Evolutionary conservation across 2,113 vertebrate genomes (phyloP).

Genomic region (Pagrus major): DNA sequence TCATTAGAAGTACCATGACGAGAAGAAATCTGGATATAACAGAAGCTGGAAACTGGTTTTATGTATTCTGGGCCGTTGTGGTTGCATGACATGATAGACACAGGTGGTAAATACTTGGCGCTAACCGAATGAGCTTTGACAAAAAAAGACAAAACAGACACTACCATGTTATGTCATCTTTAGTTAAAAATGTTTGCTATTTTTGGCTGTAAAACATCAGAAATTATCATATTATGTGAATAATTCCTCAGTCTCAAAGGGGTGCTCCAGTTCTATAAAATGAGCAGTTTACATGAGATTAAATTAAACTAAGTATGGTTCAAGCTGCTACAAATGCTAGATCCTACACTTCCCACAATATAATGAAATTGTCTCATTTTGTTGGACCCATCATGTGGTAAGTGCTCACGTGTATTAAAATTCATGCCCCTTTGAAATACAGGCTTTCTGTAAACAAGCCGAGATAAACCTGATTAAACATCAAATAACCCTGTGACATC

Average conservation of each 20-base stretch:
- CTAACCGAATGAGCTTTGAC: not conserved
- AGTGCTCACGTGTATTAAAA: not conserved
- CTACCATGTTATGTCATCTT: not conserved
- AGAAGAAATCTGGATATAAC: not conserved
- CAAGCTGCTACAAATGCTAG: too few relatives aligned
- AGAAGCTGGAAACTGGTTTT: not conserved
- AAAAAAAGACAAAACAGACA: not conserved
- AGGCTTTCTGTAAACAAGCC: not conserved
- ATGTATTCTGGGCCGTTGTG: not conserved
- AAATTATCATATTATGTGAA: not conserved
- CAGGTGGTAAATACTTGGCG: not conserved
- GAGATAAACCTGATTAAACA: conserved; percentile 4
- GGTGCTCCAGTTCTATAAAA: not conserved
- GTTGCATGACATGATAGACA: not conserved
- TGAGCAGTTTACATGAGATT: not conserved
- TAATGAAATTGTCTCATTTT: not conserved
- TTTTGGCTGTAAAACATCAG: not conserved
- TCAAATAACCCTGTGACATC: not conserved
- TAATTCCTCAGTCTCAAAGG: not conserved
- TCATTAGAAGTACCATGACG: conserved; percentile 10
- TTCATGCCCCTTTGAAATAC: not conserved
- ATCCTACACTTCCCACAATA: too few relatives aligned
- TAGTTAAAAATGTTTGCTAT: not conserved
- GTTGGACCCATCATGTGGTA: not conserved
- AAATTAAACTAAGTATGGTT: too few relatives aligned